Conservation (phyloP, 2,888 invertebrate species). For the Ophioninae sp. region DNA sequence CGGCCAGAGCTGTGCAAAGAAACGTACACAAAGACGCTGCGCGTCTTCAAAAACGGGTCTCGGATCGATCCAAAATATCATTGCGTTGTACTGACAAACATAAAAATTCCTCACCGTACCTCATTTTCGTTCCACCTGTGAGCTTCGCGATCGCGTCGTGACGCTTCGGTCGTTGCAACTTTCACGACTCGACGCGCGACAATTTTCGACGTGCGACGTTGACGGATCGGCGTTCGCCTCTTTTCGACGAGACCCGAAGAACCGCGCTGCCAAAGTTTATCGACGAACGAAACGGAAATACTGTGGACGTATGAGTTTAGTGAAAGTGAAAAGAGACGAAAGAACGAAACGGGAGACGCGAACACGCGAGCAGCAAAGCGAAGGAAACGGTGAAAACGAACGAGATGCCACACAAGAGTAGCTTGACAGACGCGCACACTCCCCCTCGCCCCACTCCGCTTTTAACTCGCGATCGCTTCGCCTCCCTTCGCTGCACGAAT, state of each 20-base stretch:
- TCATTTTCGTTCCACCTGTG: conserved; percentile 49
- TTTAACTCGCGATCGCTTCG: conserved; percentile 24
- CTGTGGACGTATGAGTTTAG: neutral
- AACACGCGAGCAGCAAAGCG: conserved; percentile 38
- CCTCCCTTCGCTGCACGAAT: conserved; percentile 35
- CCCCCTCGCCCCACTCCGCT: conserved; percentile 32
- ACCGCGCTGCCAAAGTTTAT: neutral
- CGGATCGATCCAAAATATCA: neutral
- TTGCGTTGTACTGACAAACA: neutral
- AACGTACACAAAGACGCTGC: conserved; percentile 32
- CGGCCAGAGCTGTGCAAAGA: conserved; percentile 32
- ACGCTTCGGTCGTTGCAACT: neutral
- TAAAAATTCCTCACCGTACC: conserved; percentile 24
- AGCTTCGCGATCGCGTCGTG: conserved; percentile 43
- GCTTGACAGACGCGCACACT: conserved; percentile 64
- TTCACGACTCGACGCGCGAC: conserved; percentile 24
- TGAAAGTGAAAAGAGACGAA: conserved; percentile 4
- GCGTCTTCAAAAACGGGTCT: conserved; percentile 19
- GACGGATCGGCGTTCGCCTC: neutral
- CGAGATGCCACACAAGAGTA: conserved; percentile 65
- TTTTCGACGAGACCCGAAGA: neutral
- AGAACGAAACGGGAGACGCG: conserved; percentile 7
- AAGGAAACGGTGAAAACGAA: conserved; percentile 52
- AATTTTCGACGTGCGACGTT: neutral
- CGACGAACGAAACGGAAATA: neutral